Evolutionary conservation across 2,797 vertebrate species (phyloP), one percentile per base, ranked within the genome.

Genomic region (Anabacerthia variegaticeps): DNA sequence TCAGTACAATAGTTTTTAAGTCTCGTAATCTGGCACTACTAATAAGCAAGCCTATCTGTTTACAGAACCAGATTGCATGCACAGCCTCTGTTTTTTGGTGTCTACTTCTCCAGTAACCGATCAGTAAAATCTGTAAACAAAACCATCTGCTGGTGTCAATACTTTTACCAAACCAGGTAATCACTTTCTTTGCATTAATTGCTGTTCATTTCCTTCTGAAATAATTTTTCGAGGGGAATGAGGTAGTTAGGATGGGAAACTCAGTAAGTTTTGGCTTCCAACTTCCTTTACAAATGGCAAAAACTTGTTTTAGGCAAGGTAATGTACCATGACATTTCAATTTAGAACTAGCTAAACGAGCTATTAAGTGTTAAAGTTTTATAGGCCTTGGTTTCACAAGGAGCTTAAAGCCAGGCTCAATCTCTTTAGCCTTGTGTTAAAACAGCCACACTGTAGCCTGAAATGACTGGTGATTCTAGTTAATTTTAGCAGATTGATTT

Each of bases 61-160:
- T 65, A 89, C 30, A 80, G 65, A 91, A 88, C 52, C 54, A 92
- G 72, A 91, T 12, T 95, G 68, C 61, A 68, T 26, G 67, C 39
- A 55, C 27, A 59, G 28, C 27, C 27, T 62, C 69, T 92, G 24
- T 9, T 54, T 51, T 74, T 66, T 78, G 46, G 16, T 92, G 28
- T 41, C 55, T 82, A 75, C n/a, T 88, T 91, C 78, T 80, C 48
- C 49, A 46, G 43, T 48, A 89, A 85, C 36, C 39, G 36, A 95
- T 84, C 71, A 79, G 63, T 22, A 34, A 82, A 77, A 80, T 28
- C 37, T 88, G 72, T 83, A 93, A 96, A 92, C 71, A 93, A 94
- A 96, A 67, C 59, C 76, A 94, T 95, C 92, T 95, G 92, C 79
- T 95, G 21, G 32, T 82, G 79, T 76, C 74, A 97, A 73, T 86